Conservation (phyloP, 2,797 vertebrate species). For the Cynopterus sphinx region DNA sequence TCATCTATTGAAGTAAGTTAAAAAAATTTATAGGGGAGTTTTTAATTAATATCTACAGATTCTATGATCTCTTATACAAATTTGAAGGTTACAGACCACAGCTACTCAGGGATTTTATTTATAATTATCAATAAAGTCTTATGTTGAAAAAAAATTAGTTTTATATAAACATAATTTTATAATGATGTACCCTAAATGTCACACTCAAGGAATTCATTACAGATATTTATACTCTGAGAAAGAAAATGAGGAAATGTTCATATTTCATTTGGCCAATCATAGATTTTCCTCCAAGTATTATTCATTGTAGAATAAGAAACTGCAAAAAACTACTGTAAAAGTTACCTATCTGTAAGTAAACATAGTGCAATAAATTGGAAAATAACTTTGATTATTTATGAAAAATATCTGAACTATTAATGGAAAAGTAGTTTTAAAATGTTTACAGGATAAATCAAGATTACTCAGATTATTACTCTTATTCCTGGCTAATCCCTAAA, state of each 20-base stretch:
- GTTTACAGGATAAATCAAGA: background rate
- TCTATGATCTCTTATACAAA: background rate
- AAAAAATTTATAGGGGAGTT: background rate
- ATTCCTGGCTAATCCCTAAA: background rate
- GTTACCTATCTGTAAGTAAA: background rate
- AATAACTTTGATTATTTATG: background rate
- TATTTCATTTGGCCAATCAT: background rate
- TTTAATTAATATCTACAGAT: background rate
- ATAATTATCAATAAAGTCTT: background rate
- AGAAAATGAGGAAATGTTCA: background rate
- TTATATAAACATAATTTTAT: conserved; percentile 7
- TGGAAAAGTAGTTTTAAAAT: background rate
- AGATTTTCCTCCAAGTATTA: background rate
- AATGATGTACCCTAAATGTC: background rate
- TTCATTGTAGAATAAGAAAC: background rate
- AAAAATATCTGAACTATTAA: background rate
- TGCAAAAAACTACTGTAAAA: background rate
- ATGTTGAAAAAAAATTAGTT: background rate
- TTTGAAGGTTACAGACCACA: background rate
- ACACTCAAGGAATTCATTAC: background rate
- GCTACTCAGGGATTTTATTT: background rate
- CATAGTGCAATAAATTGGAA: background rate
- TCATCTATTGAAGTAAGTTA: background rate
- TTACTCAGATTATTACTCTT: background rate
- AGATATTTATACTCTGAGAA: background rate